Conservation (phyloP, 2,797 vertebrate genomes). For the Australoheros facetus region DNA sequence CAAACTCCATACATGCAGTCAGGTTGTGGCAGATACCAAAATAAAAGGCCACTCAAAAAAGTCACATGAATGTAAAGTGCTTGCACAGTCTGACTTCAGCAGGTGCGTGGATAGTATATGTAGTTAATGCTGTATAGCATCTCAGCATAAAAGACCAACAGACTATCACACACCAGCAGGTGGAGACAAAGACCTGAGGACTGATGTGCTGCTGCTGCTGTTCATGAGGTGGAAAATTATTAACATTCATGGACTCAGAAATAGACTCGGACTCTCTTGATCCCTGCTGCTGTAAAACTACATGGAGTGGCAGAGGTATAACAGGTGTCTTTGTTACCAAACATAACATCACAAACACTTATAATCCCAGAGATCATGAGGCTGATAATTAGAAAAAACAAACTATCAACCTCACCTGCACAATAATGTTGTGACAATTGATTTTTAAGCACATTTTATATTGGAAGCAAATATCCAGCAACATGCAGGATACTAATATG, state of each 20-base stretch:
- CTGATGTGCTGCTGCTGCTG: neutral
- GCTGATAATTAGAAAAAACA: neutral
- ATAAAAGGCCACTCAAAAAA: too few relatives aligned
- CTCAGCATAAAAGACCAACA: neutral
- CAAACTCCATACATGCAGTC: too few relatives aligned
- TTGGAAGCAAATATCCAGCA: too few relatives aligned
- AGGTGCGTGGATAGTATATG: neutral
- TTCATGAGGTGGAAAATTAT: neutral
- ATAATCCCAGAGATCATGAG: neutral
- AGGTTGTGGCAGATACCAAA: too few relatives aligned
- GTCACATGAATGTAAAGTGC: neutral
- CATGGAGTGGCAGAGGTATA: neutral
- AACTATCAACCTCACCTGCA: neutral
- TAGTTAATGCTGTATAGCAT: neutral
- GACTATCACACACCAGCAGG: constrained; percentile 36
- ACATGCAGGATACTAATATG: neutral
- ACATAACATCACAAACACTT: neutral
- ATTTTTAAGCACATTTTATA: neutral
- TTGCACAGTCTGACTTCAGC: neutral
- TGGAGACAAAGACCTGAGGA: constrained; percentile 64
- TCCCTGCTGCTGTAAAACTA: neutral
- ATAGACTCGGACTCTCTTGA: neutral
- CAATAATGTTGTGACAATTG: neutral
- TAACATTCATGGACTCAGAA: fast-evolving
- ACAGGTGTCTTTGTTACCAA: neutral